Conservation (phyloP, 2,888 invertebrate genomes). For the Watsonalla binaria region DNA sequence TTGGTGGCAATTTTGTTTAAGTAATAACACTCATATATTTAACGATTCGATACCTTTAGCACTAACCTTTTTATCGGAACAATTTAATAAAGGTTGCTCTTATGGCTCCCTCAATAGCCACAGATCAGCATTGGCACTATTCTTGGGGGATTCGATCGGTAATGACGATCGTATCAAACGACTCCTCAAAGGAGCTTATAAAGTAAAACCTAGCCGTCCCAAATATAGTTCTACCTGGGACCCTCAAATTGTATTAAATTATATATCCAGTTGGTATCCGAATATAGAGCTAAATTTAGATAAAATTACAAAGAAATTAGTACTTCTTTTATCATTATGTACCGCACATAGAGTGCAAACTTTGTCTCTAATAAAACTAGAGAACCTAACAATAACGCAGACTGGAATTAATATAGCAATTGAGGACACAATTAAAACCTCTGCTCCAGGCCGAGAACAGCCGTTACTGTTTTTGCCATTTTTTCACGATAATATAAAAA, state of each 20-base stretch:
- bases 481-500: neutral
- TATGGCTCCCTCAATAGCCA: conserved; percentile 24
- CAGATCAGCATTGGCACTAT: conserved; percentile 23
- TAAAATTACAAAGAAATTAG: conserved; percentile 21
- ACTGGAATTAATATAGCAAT: conserved; percentile 6
- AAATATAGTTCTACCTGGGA: conserved; percentile 27
- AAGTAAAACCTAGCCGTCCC: conserved; percentile 18
- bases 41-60: neutral
- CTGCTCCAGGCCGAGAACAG: conserved; percentile 2
- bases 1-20: conserved; percentile 10
- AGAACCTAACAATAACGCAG: conserved; percentile 3
- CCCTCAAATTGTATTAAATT: conserved; percentile 19
- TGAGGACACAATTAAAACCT: conserved; percentile 13
- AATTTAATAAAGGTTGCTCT: conserved; percentile 16
- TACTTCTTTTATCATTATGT: conserved; percentile 20
- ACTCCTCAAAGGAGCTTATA: no score
- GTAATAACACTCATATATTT: neutral
- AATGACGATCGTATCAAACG: conserved; percentile 22
- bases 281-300: conserved; percentile 11
- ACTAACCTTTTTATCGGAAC: conserved; percentile 15
- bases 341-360: conserved; percentile 15
- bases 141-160: conserved; percentile 19
- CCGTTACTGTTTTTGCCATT: neutral
- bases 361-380: conserved; percentile 13
- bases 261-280: conserved; percentile 16